Evolutionary conservation across 2,113 vertebrate species (phyloP).

Genomic region (Balaenoptera acutorostrata): DNA sequence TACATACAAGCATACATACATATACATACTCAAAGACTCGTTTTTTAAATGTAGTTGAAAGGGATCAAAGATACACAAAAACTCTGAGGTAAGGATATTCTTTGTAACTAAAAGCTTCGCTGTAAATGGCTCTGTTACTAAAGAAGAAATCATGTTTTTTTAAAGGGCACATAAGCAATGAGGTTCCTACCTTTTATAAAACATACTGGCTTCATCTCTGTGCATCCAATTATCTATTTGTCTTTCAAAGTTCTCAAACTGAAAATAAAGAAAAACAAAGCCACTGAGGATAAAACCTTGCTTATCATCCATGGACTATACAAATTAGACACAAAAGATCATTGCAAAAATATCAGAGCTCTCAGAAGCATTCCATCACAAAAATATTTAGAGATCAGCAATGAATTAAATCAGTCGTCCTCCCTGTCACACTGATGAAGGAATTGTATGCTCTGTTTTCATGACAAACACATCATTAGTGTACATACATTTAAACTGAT

Average conservation of each 20-base stretch:
- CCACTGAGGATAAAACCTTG: slow-evolving; percentile 55
- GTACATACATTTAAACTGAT: slow-evolving; percentile 89
- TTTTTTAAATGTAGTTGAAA: neutral
- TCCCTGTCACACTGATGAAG: slow-evolving; percentile 81
- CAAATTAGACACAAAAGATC: slow-evolving; percentile 66
- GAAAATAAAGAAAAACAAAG: slow-evolving; percentile 69
- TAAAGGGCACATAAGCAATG: neutral
- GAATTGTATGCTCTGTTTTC: slow-evolving; percentile 85
- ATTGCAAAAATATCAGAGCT: slow-evolving; percentile 71
- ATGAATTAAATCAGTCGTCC: slow-evolving; percentile 74
- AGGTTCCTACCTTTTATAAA: slow-evolving; percentile 30
- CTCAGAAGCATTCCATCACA: slow-evolving; percentile 67
- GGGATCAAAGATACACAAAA: neutral
- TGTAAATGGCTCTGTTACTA: neutral
- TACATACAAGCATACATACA: neutral
- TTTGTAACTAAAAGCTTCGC: neutral
- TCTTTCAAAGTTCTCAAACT: slow-evolving; percentile 58
- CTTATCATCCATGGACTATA: slow-evolving; percentile 42
- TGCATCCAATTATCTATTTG: slow-evolving; percentile 15
- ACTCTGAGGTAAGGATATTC: neutral
- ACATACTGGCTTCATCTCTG: neutral
- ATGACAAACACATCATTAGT: slow-evolving; percentile 92
- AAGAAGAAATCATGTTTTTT: neutral
- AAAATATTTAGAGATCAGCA: slow-evolving; percentile 63
- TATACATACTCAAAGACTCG: neutral